These are phyloP conservation scores for Tragopan temminckii DNA, from an alignment of 2,797 vertebrate genomes.

Conservation along the genomic window DNA sequence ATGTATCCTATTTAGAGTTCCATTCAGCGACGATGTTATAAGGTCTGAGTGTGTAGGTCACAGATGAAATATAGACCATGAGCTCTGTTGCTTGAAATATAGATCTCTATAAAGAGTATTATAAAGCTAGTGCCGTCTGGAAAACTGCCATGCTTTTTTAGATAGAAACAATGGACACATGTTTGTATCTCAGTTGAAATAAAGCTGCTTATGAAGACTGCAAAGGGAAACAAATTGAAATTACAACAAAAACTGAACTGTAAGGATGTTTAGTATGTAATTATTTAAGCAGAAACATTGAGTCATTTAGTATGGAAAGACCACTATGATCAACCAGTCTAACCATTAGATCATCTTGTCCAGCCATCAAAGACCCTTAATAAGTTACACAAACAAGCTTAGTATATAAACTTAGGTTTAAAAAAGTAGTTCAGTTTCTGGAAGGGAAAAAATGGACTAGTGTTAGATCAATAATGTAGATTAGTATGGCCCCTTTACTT, in stretches of 20 bases:
- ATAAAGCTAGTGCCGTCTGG: background rate
- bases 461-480: background rate
- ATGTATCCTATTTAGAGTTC: background rate
- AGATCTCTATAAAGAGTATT: slow-evolving; percentile 12
- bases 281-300: background rate
- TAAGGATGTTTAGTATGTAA: background rate
- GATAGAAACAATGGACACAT: background rate
- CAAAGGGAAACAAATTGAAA: background rate
- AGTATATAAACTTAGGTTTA: background rate
- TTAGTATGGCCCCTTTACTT: background rate
- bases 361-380: background rate
- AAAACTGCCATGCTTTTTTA: background rate
- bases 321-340: too few relatives aligned
- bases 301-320: too few relatives aligned
- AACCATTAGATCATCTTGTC: too few relatives aligned
- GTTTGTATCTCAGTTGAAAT: background rate
- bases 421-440: background rate
- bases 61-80: background rate
- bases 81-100: slow-evolving; percentile 11
- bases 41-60: slow-evolving; percentile 27
- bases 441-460: background rate
- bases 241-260: background rate
- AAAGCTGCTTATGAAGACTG: background rate
- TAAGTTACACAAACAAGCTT: background rate
- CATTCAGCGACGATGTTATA: slow-evolving; percentile 11